These are phyloP conservation scores for Manis javanica DNA, from an alignment of 2,797 vertebrate species.

Conservation along the genomic window DNA sequence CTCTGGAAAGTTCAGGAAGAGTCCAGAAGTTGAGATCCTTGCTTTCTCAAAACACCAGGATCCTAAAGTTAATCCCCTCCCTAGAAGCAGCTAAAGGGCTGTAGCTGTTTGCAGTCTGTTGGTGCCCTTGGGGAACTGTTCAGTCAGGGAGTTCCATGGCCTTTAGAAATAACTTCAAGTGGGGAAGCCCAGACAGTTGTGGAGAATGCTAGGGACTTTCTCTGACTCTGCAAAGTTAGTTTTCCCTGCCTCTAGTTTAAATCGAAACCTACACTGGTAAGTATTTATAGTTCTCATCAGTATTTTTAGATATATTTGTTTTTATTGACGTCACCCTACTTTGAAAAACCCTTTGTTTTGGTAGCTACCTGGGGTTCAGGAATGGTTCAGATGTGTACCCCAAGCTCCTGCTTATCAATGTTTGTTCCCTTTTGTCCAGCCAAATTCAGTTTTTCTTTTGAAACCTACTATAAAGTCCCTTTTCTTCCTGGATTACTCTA, in stretches of 20 bases:
- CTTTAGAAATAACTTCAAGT: neutral
- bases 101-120: neutral
- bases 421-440: neutral
- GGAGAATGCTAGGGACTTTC: conserved; percentile 9
- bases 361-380: neutral
- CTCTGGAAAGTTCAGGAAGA: neutral
- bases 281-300: conserved; percentile 5
- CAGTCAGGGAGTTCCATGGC: neutral
- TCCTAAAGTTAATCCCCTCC: neutral
- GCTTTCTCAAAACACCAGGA: neutral
- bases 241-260: neutral
- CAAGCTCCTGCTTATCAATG: neutral
- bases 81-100: neutral
- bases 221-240: neutral
- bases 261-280: conserved; percentile 1
- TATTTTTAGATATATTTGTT: neutral
- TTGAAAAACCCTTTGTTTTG: conserved; percentile 32
- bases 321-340: conserved; percentile 35
- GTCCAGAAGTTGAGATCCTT: neutral
- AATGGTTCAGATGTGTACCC: neutral
- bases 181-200: neutral
- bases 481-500: neutral
- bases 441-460: conserved; percentile 21
- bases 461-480: neutral
- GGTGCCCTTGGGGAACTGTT: neutral